Base-by-base conservation (phyloP, 2,113 vertebrate genomes). In the Catharus bicknelli region DNA sequence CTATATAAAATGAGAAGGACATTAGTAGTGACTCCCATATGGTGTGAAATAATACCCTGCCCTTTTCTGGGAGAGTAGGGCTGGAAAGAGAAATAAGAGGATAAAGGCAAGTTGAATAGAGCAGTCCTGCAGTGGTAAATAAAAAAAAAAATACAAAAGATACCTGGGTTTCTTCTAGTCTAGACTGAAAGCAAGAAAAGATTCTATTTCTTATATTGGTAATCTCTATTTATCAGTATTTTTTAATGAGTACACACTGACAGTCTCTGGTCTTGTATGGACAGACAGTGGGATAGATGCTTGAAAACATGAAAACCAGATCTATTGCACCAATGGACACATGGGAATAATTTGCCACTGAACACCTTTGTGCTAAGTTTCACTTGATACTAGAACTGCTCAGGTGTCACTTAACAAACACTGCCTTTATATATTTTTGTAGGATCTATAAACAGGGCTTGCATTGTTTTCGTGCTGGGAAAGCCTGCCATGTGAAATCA, bases 401-500 rank as follows among this genome's bases (percentile, higher is more conserved):
- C 62, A 53, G n/a, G 50, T 68, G 48, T 79, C 84, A 58, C 29
- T 82, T 79, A 82, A 64, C 48, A 70, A 89, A 55, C 19, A 48
- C 15, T 20, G 10, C 17, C 48, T 79, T 78, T 40, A 26, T 79
- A 34, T 57, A 77, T 38, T 7, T 83, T 69, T 88, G 77, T 32
- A 36, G 26, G 53, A 63, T 1, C 1, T 12, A 59, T 21, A 87
- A 90, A 95, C 64, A 96, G n/a, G n/a, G n/a, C 30, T 75, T 82
- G 40, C 69, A 68, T 95, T 92, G 57, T 94, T 92, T 89, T 20
- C 8, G 43, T 84, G 40, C 64, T 90, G 81, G 58, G 69, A 87
- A 90, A 94, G 29, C 10, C 13, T 68, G 25, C 40, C 27, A 63
- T 47, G 22, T 84, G 77, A 74, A 90, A 92, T 92, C 89, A 93